Evolutionary conservation across 2,888 invertebrate species (phyloP), one percentile per base, ranked within the genome.

Genomic region (Tyria jacobaeae): DNA sequence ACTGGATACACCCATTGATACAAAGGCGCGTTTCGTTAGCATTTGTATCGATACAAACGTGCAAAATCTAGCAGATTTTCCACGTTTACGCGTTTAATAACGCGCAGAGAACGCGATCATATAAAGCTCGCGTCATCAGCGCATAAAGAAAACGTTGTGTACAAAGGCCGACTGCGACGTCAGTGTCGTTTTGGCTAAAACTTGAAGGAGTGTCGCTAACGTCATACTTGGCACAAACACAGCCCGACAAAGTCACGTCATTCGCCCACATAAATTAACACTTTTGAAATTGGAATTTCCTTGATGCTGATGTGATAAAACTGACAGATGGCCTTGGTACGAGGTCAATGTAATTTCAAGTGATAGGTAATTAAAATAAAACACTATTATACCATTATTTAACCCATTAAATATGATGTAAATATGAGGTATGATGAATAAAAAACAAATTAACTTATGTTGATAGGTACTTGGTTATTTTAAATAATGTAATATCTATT

Each of bases 191-290:
- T 80, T 80, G 81, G 79, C 82, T 76, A 62, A 39, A 58, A 50
- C 59, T 35, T 37, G 80, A 73, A 77, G 84, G 84, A 78, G 84
- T 84, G 84, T 80, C 82, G 50, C 62, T 44, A 48, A 25, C 62
- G 62, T 62, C 51, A 64, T 76, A 76, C 15, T 70, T 71, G 70
- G 70, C 76, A 63, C 53, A 64, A 66, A 65, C 61, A 62, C 41
- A 17, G 25, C 31, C 15, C 17, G 14, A 41, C 51, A 55, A 49
- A 35, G 35, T 37, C 50, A 74, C 77, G 75, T 76, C 77, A 76
- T 39, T 47, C 62, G 53, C 54, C 59, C 12, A 51, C 52, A 57
- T 52, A 62, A 50, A 52, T 65, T 53, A 53, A 50, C 51, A 69
- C 68, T 64, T 74, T 68, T 64, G 57, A 63, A 68, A 68, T 60